Evolutionary conservation across 2,888 invertebrate species (phyloP).

Genomic region (Nephrotoma appendiculata): DNA sequence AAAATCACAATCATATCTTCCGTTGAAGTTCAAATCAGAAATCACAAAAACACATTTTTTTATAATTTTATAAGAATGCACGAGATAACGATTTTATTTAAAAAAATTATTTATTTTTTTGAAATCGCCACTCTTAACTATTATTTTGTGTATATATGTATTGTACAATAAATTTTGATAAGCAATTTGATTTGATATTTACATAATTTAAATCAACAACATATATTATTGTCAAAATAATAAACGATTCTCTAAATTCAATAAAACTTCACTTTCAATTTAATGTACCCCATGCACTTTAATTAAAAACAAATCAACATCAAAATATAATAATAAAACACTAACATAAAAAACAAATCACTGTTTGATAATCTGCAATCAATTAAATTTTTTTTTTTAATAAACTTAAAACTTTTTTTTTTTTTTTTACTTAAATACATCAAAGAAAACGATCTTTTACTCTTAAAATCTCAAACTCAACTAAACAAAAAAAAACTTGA

Average conservation of each 20-base stretch:
- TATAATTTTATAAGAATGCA: not conserved
- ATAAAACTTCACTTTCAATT: not conserved
- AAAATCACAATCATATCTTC: not conserved
- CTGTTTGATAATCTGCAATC: not conserved
- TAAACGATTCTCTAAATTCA: not conserved
- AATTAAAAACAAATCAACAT: not conserved
- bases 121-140: not conserved
- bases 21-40: constrained; percentile 1
- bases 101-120: not conserved
- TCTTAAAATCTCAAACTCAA: not conserved
- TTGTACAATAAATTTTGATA: not conserved
- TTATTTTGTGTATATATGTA: not conserved
- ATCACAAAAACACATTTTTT: not conserved
- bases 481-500: constrained; percentile 1
- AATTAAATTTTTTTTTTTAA: not conserved
- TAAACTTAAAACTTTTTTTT: not conserved
- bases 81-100: not conserved
- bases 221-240: not conserved
- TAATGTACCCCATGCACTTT: not conserved
- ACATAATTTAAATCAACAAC: not conserved
- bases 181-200: not conserved
- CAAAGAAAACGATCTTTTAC: not conserved
- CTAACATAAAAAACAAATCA: not conserved
- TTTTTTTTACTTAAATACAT: not conserved
- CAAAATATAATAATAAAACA: not conserved